A percentile compares a stretch with the other conserved stretches of the same genome.
phyloP scores from a whole-genome alignment of 1,140 invertebrate genomes.

The Trachelipus rathkii region DNA sequence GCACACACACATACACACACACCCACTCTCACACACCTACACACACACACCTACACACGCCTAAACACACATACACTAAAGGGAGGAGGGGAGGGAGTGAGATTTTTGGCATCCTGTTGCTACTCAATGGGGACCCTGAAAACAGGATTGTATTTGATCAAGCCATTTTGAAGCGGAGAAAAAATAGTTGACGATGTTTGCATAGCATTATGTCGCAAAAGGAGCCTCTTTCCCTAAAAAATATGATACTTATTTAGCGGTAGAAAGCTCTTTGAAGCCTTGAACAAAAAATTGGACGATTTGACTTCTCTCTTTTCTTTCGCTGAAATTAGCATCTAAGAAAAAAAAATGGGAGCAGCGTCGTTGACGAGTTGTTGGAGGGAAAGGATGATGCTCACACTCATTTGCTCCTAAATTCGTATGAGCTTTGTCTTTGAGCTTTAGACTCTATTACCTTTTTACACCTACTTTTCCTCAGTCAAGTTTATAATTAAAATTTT shows the following conservation, averaged over 20 bases:
- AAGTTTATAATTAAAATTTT: too few relatives aligned
- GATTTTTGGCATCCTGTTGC: conserved; percentile 1
- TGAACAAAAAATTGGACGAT: neutral
- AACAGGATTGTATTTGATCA: conserved; percentile 7
- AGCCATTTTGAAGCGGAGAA: neutral
- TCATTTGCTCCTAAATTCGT: too few relatives aligned
- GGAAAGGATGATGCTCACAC: too few relatives aligned
- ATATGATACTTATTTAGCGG: neutral
- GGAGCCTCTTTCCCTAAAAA: neutral
- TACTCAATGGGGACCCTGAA: neutral
- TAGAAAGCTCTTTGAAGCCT: neutral
- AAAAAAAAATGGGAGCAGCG: neutral
- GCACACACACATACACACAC: too few relatives aligned
- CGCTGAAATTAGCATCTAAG: neutral
- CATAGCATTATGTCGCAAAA: neutral
- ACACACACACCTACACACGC: too few relatives aligned
- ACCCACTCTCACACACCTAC: too few relatives aligned
- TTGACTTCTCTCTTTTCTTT: neutral
- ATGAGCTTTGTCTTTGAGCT: too few relatives aligned
- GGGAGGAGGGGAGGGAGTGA: neutral
- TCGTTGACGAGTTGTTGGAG: neutral
- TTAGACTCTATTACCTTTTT: too few relatives aligned
- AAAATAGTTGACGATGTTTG: conserved; percentile 11
- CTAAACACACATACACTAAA: neutral
- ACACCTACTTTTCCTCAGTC: too few relatives aligned